Conservation (phyloP, 2,797 vertebrate genomes). For the Sphenodon punctatus region DNA sequence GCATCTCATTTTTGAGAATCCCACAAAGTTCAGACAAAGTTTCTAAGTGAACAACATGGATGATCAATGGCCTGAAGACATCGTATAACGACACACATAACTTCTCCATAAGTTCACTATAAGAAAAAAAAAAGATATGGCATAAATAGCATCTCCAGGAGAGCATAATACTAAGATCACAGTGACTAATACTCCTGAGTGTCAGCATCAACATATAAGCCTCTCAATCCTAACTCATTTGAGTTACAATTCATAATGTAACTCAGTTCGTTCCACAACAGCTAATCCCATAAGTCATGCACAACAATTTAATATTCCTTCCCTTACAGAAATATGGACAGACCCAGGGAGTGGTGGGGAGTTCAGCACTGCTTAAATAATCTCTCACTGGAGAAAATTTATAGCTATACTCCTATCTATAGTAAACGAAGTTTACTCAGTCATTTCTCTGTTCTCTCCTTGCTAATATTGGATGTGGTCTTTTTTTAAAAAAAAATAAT, state of each 20-base stretch:
- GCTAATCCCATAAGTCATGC: not conserved
- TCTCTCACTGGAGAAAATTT: not conserved
- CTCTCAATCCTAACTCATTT: not conserved
- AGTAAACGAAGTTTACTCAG: not conserved
- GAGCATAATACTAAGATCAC: not conserved
- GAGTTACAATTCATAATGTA: not conserved
- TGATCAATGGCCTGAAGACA: conserved; percentile 94
- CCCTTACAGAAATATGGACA: not conserved
- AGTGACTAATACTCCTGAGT: not conserved
- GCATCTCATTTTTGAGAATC: conserved; percentile 98
- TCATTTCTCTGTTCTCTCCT: not conserved
- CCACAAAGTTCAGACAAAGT: conserved; percentile 96
- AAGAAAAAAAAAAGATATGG: conserved; percentile 44
- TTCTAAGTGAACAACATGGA: conserved; percentile 96
- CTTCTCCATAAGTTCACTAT: conserved; percentile 92
- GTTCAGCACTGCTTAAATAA: not conserved
- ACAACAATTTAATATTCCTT: not conserved
- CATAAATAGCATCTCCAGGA: conserved; percentile 24
- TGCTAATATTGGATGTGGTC: not conserved
- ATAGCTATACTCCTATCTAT: not conserved
- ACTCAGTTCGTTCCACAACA: not conserved
- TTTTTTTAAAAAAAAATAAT: no score
- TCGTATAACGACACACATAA: conserved; percentile 94
- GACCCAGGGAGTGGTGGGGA: not conserved
- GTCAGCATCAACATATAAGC: not conserved